phyloP scores from a whole-genome alignment of 2,797 vertebrate species.

The Scleropages formosus region DNA sequence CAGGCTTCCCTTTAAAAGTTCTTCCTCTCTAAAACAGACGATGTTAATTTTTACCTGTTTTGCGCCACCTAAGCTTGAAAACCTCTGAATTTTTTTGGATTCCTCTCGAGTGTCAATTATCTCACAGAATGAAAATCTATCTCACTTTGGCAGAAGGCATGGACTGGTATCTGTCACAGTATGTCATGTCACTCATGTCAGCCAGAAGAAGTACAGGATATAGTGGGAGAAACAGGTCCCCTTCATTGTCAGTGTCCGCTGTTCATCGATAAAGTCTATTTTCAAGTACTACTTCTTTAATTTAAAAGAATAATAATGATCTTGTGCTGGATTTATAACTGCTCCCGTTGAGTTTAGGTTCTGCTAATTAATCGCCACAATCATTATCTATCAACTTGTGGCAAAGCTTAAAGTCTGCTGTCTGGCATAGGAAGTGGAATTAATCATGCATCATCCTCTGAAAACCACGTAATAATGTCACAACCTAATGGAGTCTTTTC shows the following conservation, averaged over 20 bases:
- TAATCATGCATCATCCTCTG: background rate
- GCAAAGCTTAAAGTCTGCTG: background rate
- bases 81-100: slow-evolving; percentile 4
- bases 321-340: background rate
- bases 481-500: too few relatives aligned
- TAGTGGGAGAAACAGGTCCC: slow-evolving; percentile 15
- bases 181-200: slow-evolving; percentile 15
- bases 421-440: background rate
- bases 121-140: slow-evolving; percentile 31
- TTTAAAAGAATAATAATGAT: too few relatives aligned
- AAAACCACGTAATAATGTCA: too few relatives aligned
- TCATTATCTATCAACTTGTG: background rate
- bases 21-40: background rate
- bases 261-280: background rate
- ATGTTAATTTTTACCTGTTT: background rate
- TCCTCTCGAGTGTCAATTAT: slow-evolving; percentile 33
- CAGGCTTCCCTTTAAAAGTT: background rate
- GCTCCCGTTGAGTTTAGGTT: background rate
- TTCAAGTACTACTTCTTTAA: too few relatives aligned
- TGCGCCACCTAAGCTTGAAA: slow-evolving; percentile 7
- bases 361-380: background rate
- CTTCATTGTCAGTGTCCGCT: slow-evolving; percentile 10
- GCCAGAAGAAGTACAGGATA: slow-evolving; percentile 19
- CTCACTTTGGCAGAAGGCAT: slow-evolving; percentile 19
- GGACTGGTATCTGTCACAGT: slow-evolving; percentile 23